Percentiles rank a stretch among this genome's conserved stretches.
Conservation (phyloP, 2,113 vertebrate genomes). For the Otolemur garnettii region DNA sequence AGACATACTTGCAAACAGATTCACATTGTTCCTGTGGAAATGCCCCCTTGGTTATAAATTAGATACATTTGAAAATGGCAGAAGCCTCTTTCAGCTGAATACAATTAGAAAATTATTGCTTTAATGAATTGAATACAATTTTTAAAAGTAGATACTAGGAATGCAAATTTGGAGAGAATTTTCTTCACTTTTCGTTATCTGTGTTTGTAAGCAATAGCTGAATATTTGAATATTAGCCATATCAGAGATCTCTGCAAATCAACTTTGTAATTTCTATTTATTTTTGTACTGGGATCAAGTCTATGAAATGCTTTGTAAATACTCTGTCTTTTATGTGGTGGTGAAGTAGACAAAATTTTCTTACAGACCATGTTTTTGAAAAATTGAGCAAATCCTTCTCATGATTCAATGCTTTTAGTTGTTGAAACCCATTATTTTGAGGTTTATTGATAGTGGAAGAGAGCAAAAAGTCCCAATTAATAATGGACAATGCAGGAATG, state of each 20-base stretch:
- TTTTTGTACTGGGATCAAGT: neutral
- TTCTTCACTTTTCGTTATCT: neutral
- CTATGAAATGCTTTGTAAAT: neutral
- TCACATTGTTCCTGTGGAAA: neutral
- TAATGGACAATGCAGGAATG: neutral
- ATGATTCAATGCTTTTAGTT: neutral
- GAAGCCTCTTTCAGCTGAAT: neutral
- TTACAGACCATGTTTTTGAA: slow-evolving; percentile 34
- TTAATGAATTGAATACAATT: neutral
- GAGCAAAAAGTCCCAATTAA: neutral
- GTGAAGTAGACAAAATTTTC: slow-evolving; percentile 37
- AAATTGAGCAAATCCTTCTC: slow-evolving; percentile 11
- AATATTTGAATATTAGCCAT: neutral
- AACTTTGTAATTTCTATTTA: neutral
- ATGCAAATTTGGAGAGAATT: neutral
- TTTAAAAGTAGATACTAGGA: neutral
- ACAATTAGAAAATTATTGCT: slow-evolving; percentile 52
- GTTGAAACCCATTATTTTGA: neutral
- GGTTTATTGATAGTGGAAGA: neutral
- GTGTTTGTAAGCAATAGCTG: neutral
- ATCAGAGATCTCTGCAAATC: slow-evolving; percentile 9
- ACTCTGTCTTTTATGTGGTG: neutral
- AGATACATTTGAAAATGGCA: neutral
- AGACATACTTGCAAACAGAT: neutral
- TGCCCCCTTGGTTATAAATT: neutral